A percentile compares a stretch with the other conserved stretches of the same genome.
These are phyloP conservation scores for Caretta caretta DNA, from an alignment of 2,113 vertebrate genomes.

Conservation along the genomic window DNA sequence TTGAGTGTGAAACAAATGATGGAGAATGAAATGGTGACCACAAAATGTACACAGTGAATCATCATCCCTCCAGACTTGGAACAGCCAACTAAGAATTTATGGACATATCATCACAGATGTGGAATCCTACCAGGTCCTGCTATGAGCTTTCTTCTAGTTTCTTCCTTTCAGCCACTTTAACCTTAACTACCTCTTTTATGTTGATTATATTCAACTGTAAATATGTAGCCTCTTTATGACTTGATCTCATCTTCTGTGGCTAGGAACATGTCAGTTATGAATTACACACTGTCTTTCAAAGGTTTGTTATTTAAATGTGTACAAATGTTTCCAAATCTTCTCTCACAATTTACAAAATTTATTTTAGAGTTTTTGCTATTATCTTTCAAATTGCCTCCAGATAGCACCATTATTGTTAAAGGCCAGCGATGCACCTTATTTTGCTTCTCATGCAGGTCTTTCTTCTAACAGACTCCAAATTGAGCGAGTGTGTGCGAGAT, in stretches of 20 bases:
- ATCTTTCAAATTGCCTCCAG: not conserved
- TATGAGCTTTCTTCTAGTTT: not conserved
- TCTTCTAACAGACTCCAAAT: constrained; percentile 4
- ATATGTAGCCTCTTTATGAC: not conserved
- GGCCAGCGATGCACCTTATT: not conserved
- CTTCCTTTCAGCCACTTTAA: not conserved
- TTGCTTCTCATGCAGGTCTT: rapidly evolving
- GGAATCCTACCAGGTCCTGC: not conserved
- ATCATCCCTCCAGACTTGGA: not conserved
- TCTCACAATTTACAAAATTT: not conserved
- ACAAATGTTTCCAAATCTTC: not conserved
- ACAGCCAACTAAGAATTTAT: not conserved
- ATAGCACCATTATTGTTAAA: not conserved
- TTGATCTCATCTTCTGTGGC: not conserved
- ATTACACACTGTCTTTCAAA: not conserved
- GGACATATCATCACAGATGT: not conserved
- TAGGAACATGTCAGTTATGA: not conserved
- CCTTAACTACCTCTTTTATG: not conserved
- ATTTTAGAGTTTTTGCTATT: not conserved
- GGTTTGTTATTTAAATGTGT: not conserved
- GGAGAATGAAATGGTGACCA: not conserved
- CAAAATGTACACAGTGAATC: not conserved
- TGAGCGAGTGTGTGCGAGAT: rapidly evolving
- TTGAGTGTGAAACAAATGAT: not conserved
- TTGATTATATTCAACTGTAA: not conserved